Base-by-base conservation (phyloP, 1,140 invertebrate genomes). In the Asobara japonica region DNA sequence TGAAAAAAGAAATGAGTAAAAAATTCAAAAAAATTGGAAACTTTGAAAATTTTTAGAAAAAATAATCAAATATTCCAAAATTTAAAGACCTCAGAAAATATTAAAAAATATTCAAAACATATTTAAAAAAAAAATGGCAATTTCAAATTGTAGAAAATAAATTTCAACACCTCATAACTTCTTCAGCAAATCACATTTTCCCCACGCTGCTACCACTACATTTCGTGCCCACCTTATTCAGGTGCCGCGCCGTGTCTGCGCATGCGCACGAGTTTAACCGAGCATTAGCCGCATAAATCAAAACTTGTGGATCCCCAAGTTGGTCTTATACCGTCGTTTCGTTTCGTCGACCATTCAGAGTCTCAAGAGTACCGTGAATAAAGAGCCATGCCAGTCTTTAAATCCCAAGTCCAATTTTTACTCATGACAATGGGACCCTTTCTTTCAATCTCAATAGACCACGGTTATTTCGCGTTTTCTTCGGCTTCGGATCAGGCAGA, bases 251-350 rank as follows among this genome's bases (percentile, higher is more conserved):
- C 18, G 22, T 56, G 18, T 64, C 60, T 77, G 78, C 72, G 74
- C 80, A 29, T 45, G 76, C 75, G 71, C 45, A 56, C 51, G 65
- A 79, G 76, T 75, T 81, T 72, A 79, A 75, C 72, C 67, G 73
- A 77, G 80, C 79, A 79, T 83, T 78, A 78, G 77, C 75, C 69
- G 77, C 78, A 82, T 85, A 85, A 85, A 85, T 85, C 84, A 85
- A 85, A 85, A 85, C 83, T 85, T 84, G 61, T 73, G 38, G 25
- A 29, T 22, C n/a, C 27, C 38, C 29, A 30, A 48, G 38, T 67
- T 67, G 36, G 36, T 67, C 65, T 67, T 67, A 41, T 66, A 27
- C 41, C 45, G 22, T 29, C 45, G 45, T 67, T 67, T 45, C 45
- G 36, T 51, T 67, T 67, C 45, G 45, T 45, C 45, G 41, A 45